Conservation (phyloP, 1,140 invertebrate genomes). For the Brachystomella parvula region DNA sequence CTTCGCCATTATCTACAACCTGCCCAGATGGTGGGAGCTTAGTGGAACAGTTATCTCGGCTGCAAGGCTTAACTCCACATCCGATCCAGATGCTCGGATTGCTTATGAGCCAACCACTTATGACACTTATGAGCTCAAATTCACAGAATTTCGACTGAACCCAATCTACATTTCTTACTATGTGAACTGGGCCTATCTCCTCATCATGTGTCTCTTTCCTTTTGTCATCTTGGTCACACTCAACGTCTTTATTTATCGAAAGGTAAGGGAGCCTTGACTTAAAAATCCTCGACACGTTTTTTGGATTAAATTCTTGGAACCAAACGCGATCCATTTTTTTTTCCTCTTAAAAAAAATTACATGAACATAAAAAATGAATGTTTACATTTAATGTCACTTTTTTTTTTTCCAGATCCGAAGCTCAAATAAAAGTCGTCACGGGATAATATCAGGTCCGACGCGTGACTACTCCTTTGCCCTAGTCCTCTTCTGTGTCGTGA, state of each 20-base stretch:
- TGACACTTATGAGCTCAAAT: not conserved
- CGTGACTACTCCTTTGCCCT: conserved; percentile 4
- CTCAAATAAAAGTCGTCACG: not conserved
- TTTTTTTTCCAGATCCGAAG: not conserved
- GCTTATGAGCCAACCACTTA: too few relatives aligned
- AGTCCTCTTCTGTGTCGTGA: not conserved
- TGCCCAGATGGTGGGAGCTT: conserved; percentile 22
- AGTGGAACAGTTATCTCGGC: not conserved
- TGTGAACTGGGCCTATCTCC: conserved; percentile 82
- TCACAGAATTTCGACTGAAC: conserved; percentile 57
- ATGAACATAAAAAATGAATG: not conserved
- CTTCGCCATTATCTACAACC: conserved; percentile 10
- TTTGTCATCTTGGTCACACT: conserved; percentile 72
- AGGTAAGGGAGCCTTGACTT: conserved; percentile 46
- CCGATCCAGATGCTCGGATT: too few relatives aligned
- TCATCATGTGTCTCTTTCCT: conserved; percentile 84
- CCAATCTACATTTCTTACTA: conserved; percentile 71
- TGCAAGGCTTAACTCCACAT: not conserved
- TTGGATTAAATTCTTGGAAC: not conserved
- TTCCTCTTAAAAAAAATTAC: not conserved
- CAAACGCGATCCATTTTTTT: not conserved
- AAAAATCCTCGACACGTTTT: not conserved
- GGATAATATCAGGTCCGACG: not conserved
- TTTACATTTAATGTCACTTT: not conserved
- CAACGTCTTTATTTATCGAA: conserved; percentile 76